Evolutionary conservation across 2,113 vertebrate species (phyloP).

Genomic region (Aphelocoma coerulescens): DNA sequence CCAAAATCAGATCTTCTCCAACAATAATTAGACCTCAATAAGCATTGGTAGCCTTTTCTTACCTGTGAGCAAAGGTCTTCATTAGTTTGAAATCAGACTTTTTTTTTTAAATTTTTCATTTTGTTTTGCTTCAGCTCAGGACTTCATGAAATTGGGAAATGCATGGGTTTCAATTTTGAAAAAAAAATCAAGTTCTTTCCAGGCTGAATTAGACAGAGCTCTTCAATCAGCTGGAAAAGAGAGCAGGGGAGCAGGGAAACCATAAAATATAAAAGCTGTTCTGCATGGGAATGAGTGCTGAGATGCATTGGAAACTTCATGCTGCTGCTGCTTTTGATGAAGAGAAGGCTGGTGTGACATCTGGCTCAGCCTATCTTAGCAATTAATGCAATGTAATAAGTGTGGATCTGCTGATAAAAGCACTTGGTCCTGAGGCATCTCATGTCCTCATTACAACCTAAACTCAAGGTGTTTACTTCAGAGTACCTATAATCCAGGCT

Average conservation of each 20-base stretch:
- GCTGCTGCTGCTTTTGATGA: neutral
- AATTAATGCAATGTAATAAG: neutral
- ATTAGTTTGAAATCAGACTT: neutral
- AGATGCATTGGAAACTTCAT: neutral
- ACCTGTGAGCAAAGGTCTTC: neutral
- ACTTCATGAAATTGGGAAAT: neutral
- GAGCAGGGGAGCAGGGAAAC: neutral
- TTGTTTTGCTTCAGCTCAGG: neutral
- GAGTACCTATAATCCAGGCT: neutral
- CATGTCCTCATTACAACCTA: neutral
- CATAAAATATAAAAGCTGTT: neutral
- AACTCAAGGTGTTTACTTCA: slow-evolving; percentile 4
- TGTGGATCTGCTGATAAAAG: slow-evolving; percentile 15
- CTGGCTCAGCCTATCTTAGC: neutral
- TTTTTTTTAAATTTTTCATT: neutral
- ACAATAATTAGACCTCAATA: neutral
- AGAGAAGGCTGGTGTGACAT: neutral
- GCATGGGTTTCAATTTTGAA: neutral
- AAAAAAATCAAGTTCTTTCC: neutral
- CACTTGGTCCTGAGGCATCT: neutral
- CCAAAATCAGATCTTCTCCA: neutral
- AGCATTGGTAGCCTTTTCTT: neutral
- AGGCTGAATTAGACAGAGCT: neutral
- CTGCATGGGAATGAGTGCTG: neutral
- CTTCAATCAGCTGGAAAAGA: neutral